phyloP scores from a whole-genome alignment of 1,140 invertebrate genomes.

The Copidosoma floridanum region DNA sequence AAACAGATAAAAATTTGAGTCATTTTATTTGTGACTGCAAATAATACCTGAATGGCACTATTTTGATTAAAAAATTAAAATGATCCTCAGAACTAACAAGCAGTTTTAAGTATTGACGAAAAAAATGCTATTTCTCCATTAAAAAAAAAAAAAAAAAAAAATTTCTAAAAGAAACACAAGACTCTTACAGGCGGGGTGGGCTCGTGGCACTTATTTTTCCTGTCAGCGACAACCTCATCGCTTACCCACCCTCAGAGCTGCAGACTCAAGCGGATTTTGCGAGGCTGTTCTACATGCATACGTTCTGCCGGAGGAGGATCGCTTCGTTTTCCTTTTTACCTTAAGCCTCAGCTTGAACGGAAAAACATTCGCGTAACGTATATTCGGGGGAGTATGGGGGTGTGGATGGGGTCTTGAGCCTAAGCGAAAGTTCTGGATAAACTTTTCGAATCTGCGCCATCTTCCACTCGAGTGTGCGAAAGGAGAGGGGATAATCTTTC shows the following conservation, averaged over 20 bases:
- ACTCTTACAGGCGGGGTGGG: no score
- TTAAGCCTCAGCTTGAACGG: slow-evolving; percentile 29
- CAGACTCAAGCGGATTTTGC: background rate
- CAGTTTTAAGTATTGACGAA: no score
- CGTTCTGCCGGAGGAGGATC: background rate
- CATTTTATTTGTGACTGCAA: no score
- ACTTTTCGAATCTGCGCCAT: slow-evolving; percentile 41
- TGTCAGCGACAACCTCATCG: slow-evolving; percentile 1
- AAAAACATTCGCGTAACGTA: slow-evolving; percentile 37
- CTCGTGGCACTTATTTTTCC: slow-evolving; percentile 1
- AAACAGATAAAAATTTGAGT: no score
- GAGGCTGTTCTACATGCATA: no score
- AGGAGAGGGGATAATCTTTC: slow-evolving; percentile 34
- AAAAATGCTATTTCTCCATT: no score
- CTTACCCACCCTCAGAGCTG: background rate
- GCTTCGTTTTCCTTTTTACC: slow-evolving; percentile 21
- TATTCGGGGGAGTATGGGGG: slow-evolving; percentile 11
- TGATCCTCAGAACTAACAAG: no score
- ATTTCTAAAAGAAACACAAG: no score
- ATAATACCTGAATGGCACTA: no score
- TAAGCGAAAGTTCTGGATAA: slow-evolving; percentile 32
- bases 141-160: no score
- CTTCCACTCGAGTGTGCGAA: slow-evolving; percentile 3
- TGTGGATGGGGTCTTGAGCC: background rate
- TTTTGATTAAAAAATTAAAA: no score